Base-by-base conservation (phyloP, 2,888 invertebrate genomes). In the Metopia argyrocephala region DNA sequence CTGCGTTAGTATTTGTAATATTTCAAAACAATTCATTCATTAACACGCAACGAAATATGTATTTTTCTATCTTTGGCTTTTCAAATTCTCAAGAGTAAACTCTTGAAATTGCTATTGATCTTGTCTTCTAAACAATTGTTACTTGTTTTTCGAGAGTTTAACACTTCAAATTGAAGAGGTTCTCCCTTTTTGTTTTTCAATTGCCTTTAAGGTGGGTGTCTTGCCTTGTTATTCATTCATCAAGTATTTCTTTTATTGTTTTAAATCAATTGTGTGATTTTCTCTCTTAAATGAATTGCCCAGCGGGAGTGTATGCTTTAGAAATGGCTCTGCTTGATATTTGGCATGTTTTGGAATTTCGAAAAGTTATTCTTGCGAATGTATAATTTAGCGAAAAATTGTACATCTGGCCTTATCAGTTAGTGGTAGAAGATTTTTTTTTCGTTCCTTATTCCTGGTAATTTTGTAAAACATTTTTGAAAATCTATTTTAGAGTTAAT, bases 111-210 rank as follows among this genome's bases (percentile, higher is more conserved):
- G 54, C 46, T 48, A 23, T 5, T 66, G 71, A 68, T 76, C 78
- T 59, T 57, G n/a, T 31, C 23, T 18, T 64, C 9, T 27, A 15
- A 20, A 28, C n/a, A 50, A 23, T 27, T 27, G 31, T 56, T 76
- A 71, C 62, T 76, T 80, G 62, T 71, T 20, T 80, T 80, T 79
- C 75, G 27, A 81, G 74, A 75, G 76, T 76, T 68, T 57, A 62
- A 84, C 85, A 87, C 88, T 88, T 86, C 84, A 87, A 83, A 84
- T 75, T 87, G 83, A 86, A 87, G 86, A 87, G 71, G 56, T 45
- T 64, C 46, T 59, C 76, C 66, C 57, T 69, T n/a, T n/a, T n/a
- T 56, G 25, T 73, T 18, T 38, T 52, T 54, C 28, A 31, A 20
- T 46, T n/a, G n/a, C n/a, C n/a, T n/a, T n/a, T n/a, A n/a, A 31